These are phyloP conservation scores for Hydrophis major DNA, from an alignment of 2,797 vertebrate genomes.

Conservation along the genomic window DNA sequence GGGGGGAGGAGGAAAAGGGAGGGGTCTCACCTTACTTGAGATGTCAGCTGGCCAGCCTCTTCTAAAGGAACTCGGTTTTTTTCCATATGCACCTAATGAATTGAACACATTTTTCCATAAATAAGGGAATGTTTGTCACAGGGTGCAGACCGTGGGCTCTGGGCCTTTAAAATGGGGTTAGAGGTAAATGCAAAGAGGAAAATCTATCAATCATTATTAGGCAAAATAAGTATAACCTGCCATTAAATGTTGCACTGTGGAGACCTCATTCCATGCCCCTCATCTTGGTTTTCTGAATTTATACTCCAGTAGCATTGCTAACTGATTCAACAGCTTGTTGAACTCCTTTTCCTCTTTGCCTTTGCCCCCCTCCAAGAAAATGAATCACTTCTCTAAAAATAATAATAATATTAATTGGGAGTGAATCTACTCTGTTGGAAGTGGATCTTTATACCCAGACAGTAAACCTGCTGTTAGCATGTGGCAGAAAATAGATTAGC, in stretches of 20 bases:
- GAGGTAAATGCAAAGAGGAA: not conserved
- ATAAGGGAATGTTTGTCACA: not conserved
- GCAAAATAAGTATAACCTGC: not conserved
- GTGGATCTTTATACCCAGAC: not conserved
- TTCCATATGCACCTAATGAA: not conserved
- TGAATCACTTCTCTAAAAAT: not conserved
- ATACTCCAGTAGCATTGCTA: not conserved
- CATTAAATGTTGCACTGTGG: not conserved
- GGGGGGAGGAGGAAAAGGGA: fast-evolving
- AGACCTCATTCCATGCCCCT: not conserved
- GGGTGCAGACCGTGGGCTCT: not conserved
- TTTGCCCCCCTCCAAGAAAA: not conserved
- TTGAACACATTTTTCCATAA: not conserved
- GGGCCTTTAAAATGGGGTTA: not conserved
- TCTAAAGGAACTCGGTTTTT: not conserved
- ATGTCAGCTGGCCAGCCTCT: not conserved
- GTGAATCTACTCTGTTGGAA: not conserved
- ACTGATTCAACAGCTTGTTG: not conserved
- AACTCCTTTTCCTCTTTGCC: not conserved
- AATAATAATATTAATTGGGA: no score
- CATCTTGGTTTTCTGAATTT: not conserved
- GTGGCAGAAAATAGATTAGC: not conserved
- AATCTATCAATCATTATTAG: not conserved
- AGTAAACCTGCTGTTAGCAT: not conserved
- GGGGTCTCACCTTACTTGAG: not conserved